Percentiles rank a stretch among this genome's conserved stretches.
These are phyloP conservation scores for Chamaedrilus cognettii DNA, from an alignment of 2,888 invertebrate species.

Conservation along the genomic window DNA sequence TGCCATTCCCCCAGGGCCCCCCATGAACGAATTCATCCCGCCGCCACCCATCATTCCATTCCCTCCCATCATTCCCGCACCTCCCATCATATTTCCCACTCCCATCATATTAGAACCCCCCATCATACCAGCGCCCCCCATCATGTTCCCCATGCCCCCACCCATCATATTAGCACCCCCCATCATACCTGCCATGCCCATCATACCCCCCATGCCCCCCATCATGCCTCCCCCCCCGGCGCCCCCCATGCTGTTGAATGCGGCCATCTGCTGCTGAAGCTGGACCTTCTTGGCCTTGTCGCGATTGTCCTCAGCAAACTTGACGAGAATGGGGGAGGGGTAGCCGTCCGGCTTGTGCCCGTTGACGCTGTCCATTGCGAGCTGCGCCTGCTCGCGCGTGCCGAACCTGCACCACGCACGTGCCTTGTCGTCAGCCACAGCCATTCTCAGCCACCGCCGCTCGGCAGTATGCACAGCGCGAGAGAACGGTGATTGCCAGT, in stretches of 20 bases:
- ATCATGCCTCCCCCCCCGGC: neutral
- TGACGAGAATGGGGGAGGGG: slow-evolving; percentile 76
- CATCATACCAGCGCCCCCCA: too few species aligned
- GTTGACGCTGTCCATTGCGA: slow-evolving; percentile 30
- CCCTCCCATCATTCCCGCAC: neutral
- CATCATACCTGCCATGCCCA: too few species aligned
- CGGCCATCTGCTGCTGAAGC: slow-evolving; percentile 21
- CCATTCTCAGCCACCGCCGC: too few species aligned
- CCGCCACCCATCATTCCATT: neutral
- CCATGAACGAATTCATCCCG: neutral
- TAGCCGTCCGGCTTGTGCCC: slow-evolving; percentile 31
- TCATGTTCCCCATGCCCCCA: too few species aligned
- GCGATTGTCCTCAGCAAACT: slow-evolving; percentile 79
- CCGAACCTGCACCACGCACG: too few species aligned
- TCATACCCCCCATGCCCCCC: neutral
- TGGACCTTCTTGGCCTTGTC: slow-evolving; percentile 24
- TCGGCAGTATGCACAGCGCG: too few species aligned
- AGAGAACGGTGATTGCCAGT: too few species aligned
- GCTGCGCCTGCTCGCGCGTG: slow-evolving; percentile 59
- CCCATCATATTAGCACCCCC: too few species aligned
- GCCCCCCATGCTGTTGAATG: too few species aligned
- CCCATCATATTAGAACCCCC: too few species aligned
- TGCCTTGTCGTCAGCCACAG: too few species aligned
- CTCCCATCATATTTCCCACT: too few species aligned
- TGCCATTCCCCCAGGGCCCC: neutral